Evolutionary conservation across 1,140 invertebrate species (phyloP).

Genomic region (Cepaea nemoralis): DNA sequence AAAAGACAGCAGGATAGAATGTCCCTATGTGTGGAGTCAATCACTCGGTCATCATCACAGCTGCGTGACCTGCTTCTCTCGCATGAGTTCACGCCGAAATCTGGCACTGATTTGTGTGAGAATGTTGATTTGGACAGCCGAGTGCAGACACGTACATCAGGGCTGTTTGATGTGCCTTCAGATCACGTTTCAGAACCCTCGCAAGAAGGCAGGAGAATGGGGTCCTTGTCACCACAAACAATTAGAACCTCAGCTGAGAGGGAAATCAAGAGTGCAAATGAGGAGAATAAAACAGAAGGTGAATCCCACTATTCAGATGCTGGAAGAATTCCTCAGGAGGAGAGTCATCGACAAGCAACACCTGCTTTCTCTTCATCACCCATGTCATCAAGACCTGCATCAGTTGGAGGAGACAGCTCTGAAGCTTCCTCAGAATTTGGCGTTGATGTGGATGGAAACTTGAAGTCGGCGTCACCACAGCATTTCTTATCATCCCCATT

Average conservation of each 20-base stretch:
- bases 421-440: background rate
- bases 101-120: background rate
- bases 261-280: background rate
- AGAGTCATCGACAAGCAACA: background rate
- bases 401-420: background rate
- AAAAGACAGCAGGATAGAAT: constrained; percentile 54
- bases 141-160: background rate
- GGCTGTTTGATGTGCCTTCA: background rate
- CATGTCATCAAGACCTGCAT: background rate
- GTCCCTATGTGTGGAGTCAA: constrained; percentile 54
- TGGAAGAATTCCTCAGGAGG: background rate
- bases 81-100: background rate
- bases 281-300: background rate
- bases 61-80: constrained; percentile 52
- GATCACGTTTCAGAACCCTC: background rate
- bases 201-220: background rate
- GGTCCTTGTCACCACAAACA: background rate
- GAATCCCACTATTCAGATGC: background rate
- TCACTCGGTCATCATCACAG: constrained; percentile 52
- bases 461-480: background rate
- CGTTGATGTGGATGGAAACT: background rate
- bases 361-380: no score
- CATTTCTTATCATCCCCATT: background rate
- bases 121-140: background rate
- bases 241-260: background rate